Conservation (phyloP, 1,140 invertebrate species). For the Magallana ariakensis region DNA sequence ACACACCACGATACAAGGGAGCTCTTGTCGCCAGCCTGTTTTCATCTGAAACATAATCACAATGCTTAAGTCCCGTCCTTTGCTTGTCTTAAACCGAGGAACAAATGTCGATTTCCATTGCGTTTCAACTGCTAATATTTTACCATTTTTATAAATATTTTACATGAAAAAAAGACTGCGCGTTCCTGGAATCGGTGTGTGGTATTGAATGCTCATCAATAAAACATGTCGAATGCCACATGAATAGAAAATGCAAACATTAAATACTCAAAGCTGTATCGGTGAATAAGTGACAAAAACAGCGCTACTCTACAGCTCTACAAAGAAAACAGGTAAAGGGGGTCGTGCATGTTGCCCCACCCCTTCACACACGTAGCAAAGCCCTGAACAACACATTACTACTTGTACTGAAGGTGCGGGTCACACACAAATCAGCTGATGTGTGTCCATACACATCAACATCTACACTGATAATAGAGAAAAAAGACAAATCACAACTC, state of each 20-base stretch:
- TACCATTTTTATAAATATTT: constrained; percentile 26
- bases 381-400: constrained; percentile 41
- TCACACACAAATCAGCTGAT: constrained; percentile 23
- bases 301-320: not conserved
- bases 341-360: constrained; percentile 44
- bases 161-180: constrained; percentile 1
- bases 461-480: not conserved
- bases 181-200: constrained; percentile 17
- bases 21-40: constrained; percentile 46
- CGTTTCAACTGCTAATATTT: not conserved
- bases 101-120: constrained; percentile 17
- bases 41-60: constrained; percentile 54
- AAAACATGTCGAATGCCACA: not conserved
- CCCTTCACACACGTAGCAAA: constrained; percentile 50
- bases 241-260: not conserved
- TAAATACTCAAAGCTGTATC: not conserved
- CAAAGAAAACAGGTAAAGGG: not conserved
- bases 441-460: not conserved
- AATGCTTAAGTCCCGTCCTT: not conserved
- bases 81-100: not conserved
- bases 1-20: constrained; percentile 48
- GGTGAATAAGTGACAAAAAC: not conserved
- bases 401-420: constrained; percentile 47
- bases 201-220: constrained; percentile 33
- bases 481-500: not conserved